These are phyloP conservation scores for Phycodurus eques DNA, from an alignment of 2,113 vertebrate genomes.

Conservation along the genomic window DNA sequence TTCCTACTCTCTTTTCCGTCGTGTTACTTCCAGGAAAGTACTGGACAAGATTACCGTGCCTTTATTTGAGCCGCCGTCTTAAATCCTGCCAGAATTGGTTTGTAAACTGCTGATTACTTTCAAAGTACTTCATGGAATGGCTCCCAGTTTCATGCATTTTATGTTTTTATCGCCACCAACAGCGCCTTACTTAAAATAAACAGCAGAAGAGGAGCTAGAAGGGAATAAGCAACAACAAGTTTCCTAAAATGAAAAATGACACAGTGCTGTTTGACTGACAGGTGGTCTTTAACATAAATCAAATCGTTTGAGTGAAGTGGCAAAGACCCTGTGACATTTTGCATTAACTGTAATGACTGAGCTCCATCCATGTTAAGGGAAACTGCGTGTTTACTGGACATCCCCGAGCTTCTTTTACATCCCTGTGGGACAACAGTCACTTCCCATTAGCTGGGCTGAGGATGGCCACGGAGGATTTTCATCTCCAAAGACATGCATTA, in stretches of 20 bases:
- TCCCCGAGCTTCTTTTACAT: slow-evolving; percentile 29
- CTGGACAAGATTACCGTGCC: slow-evolving; percentile 5
- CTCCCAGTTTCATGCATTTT: slow-evolving; percentile 21
- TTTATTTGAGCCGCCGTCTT: slow-evolving; percentile 10
- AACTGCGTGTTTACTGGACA: slow-evolving; percentile 49
- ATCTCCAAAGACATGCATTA: slow-evolving; percentile 63
- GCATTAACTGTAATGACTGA: slow-evolving; percentile 17
- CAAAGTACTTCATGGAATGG: slow-evolving; percentile 23
- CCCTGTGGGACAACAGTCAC: slow-evolving; percentile 23
- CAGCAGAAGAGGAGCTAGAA: slow-evolving; percentile 2
- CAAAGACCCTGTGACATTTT: not conserved
- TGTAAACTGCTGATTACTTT: slow-evolving; percentile 35
- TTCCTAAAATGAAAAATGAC: slow-evolving; percentile 1
- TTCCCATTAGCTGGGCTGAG: slow-evolving; percentile 57
- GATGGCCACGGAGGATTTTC: slow-evolving; percentile 48
- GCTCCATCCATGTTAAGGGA: slow-evolving; percentile 31
- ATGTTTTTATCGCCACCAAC: slow-evolving; percentile 30
- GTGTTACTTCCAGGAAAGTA: slow-evolving; percentile 4
- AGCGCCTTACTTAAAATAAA: slow-evolving; percentile 20
- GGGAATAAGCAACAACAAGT: slow-evolving; percentile 17
- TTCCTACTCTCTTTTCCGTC: not conserved
- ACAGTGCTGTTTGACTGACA: slow-evolving; percentile 22
- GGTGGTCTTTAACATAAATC: slow-evolving; percentile 9
- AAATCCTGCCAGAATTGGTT: slow-evolving; percentile 38
- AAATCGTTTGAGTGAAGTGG: slow-evolving; percentile 31